Conservation (phyloP, 2,113 vertebrate species). For the Bubo scandiacus region DNA sequence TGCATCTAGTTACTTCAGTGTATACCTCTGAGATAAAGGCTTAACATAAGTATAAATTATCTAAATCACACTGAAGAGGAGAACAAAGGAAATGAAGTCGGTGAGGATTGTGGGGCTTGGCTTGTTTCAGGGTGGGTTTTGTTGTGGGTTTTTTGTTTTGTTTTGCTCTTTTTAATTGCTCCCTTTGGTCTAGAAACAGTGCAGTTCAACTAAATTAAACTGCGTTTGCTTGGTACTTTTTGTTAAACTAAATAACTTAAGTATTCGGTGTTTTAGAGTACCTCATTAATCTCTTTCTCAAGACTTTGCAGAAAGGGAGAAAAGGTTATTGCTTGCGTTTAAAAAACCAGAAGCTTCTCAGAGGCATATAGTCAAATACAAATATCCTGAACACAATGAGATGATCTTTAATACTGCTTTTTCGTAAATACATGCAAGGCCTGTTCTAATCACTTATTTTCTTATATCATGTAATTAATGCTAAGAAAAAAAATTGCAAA, state of each 20-base stretch:
- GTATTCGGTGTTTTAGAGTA: not conserved
- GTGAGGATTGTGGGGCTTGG: not conserved
- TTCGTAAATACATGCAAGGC: not conserved
- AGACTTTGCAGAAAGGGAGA: not conserved
- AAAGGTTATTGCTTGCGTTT: not conserved
- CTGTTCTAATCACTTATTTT: not conserved
- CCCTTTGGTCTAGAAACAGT: not conserved
- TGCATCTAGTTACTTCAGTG: not conserved
- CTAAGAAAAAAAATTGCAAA: not conserved
- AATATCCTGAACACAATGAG: not conserved
- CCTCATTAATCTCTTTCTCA: not conserved
- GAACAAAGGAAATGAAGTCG: not conserved
- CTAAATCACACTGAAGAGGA: not conserved
- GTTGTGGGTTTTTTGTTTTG: not conserved
- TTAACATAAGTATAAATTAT: not conserved
- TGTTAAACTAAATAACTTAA: not conserved
- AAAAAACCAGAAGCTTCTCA: not conserved
- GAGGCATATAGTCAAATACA: not conserved
- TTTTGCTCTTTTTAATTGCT: not conserved
- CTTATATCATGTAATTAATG: not conserved
- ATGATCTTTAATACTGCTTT: not conserved
- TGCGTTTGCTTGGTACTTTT: not conserved
- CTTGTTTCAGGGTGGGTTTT: not conserved
- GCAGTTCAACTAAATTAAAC: not conserved
- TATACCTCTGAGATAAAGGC: not conserved